These are phyloP conservation scores for Setophaga petechia DNA, from an alignment of 2,113 vertebrate species.

Conservation along the genomic window DNA sequence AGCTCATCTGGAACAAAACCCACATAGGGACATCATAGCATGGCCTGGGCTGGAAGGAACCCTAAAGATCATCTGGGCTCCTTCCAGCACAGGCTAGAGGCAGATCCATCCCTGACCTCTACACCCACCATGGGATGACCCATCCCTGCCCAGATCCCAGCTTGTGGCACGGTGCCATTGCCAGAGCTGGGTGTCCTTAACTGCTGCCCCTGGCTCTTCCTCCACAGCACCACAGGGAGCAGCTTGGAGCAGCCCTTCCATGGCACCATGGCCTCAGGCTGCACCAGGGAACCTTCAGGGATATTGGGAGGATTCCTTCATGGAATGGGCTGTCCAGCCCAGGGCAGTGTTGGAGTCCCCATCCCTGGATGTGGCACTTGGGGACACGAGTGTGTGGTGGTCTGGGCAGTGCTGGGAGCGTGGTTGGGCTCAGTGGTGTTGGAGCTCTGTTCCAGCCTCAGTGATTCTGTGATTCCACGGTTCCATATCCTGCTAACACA, in stretches of 20 bases:
- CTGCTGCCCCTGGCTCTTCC: background rate
- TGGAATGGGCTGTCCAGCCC: background rate
- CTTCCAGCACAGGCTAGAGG: background rate
- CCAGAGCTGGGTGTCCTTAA: background rate
- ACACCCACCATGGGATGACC: accelerated
- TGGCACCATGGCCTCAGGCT: background rate
- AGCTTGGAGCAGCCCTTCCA: background rate
- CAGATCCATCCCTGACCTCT: background rate
- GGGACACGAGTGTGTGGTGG: background rate
- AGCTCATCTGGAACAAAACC: background rate
- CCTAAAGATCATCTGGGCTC: too few species aligned
- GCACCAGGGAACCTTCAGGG: background rate
- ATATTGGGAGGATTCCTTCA: background rate
- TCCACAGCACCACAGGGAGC: accelerated
- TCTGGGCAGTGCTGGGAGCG: background rate
- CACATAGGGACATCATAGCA: accelerated
- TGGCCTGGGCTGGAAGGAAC: background rate
- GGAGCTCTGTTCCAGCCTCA: background rate
- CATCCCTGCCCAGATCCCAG: background rate
- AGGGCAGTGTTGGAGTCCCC: background rate
- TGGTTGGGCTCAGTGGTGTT: background rate
- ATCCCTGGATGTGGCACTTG: background rate
- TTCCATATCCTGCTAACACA: background rate
- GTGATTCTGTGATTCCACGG: background rate
- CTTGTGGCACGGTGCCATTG: accelerated